Evolutionary conservation across 1,140 invertebrate species (phyloP).

Genomic region (Trichonephila clavipes): DNA sequence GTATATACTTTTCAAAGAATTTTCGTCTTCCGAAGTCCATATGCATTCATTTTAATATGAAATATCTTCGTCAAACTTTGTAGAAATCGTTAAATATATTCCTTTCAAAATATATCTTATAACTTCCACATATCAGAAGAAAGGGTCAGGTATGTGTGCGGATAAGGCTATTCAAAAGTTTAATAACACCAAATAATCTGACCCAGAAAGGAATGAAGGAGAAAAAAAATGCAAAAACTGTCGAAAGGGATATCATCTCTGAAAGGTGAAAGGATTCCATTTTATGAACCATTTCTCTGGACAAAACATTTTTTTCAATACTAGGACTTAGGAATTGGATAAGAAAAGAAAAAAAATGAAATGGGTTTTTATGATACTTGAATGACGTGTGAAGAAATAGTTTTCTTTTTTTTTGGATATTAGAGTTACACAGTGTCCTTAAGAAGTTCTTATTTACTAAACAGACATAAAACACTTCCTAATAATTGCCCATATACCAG

Average conservation of each 20-base stretch:
- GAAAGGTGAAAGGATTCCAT: slow-evolving; percentile 68
- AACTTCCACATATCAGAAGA: slow-evolving; percentile 16
- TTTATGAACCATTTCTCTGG: slow-evolving; percentile 71
- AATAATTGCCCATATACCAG: too few relatives aligned
- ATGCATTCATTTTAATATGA: not conserved
- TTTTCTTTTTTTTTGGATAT: not conserved
- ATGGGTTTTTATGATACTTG: slow-evolving; percentile 8
- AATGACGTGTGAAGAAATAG: slow-evolving; percentile 65
- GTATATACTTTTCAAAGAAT: too few relatives aligned
- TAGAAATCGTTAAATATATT: not conserved
- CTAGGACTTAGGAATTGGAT: not conserved
- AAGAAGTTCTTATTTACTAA: too few relatives aligned
- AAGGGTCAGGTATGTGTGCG: not conserved
- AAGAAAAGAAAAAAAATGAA: slow-evolving; percentile 52
- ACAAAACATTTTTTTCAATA: slow-evolving; percentile 41
- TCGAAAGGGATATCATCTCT: slow-evolving; percentile 57
- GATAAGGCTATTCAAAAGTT: not conserved
- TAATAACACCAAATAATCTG: slow-evolving; percentile 72
- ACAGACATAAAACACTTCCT: too few relatives aligned
- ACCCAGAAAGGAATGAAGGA: not conserved
- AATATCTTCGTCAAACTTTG: not conserved
- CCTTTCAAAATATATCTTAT: slow-evolving; percentile 3
- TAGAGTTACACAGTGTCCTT: not conserved
- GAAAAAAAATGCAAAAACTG: slow-evolving; percentile 58
- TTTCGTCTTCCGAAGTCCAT: too few relatives aligned